Evolutionary conservation across 2,113 vertebrate species (phyloP).

Genomic region (Odocoileus hemionus): DNA sequence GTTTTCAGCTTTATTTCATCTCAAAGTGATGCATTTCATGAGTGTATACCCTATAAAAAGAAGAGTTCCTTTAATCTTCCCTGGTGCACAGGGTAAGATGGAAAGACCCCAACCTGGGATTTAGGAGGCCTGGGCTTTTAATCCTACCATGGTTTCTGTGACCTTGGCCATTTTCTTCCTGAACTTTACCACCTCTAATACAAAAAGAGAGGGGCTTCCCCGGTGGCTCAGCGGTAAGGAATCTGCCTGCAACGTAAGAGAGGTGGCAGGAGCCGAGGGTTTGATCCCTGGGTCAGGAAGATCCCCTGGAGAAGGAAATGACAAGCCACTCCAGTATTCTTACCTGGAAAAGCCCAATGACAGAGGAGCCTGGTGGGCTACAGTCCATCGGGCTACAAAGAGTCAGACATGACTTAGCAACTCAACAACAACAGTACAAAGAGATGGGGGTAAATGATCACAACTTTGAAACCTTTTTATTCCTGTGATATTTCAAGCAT

Average conservation of each 20-base stretch:
- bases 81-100: background rate
- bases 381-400: background rate
- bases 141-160: background rate
- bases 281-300: background rate
- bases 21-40: background rate
- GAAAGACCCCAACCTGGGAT: background rate
- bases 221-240: accelerated
- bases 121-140: background rate
- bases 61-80: background rate
- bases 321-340: background rate
- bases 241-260: background rate
- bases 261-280: background rate
- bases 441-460: background rate
- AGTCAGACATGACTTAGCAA: background rate
- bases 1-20: background rate
- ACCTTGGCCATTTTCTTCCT: slow-evolving; percentile 38
- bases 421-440: background rate
- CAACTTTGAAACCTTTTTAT: slow-evolving; percentile 3
- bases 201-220: background rate
- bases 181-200: background rate
- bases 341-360: background rate
- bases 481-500: background rate
- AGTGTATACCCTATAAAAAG: background rate
- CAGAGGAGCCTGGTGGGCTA: background rate
- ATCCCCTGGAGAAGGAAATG: background rate